Evolutionary conservation across 2,888 invertebrate genomes (phyloP), one percentile per base, ranked within the genome.

Genomic region (Dicycla oo): DNA sequence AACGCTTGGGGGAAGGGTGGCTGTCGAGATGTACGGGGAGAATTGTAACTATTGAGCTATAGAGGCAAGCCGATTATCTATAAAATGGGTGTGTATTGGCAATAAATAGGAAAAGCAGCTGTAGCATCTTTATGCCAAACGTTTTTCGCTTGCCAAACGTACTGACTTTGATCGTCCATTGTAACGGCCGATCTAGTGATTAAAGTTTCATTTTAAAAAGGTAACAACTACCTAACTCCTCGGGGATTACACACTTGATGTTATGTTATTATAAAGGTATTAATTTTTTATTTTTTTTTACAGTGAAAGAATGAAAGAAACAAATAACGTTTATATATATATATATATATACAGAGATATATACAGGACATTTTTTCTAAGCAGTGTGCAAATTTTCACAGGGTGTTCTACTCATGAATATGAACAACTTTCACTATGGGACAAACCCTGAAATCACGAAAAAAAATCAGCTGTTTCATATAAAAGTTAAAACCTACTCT

Each of bases 1-100:
- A 23, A 51, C 26, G 54, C 65, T 49, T 20, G 20, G 63, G 43
- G 38, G 53, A 20, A n/a, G 26, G 8, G 47, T 54, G 20, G 40
- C 26, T 34, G 18, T 53, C 13, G 51, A 47, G 45, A 57, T 20
- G 45, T 45, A 40, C 40, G 34, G 47, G 45, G 69, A 11, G 20
- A 45, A 49, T 40, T 64, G 61, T 51, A 61, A 78, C 43, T 64
- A 56, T 54, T 64, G 45, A 60, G 34, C 62, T 64, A 78, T 71
- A 56, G 54, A 56, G 64, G 34, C 64, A 45, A 78, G 65, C 54
- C 23, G 18, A 20, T 51, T 76, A 71, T 71, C 23, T 51, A 23
- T 51, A 23, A 56, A 76, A 38, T 34, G 51, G 20, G 6, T n/a
- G 13, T 47, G 20, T 70, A 38, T 53, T 58, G 10, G 20, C 43